Base-by-base conservation (phyloP, 2,888 invertebrate genomes). In the Cantharis nigra region DNA sequence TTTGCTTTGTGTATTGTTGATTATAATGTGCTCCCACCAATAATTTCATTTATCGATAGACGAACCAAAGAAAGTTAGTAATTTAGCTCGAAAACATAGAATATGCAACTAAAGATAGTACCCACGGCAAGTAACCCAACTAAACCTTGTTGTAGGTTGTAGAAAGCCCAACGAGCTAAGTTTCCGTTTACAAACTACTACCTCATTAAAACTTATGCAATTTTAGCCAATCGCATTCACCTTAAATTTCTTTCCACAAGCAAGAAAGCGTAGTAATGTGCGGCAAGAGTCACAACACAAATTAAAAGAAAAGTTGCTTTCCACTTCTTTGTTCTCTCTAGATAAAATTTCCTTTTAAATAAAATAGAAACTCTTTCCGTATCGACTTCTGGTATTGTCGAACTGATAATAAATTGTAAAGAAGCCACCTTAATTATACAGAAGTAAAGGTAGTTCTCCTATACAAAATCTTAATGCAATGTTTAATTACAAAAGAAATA, bases 171-270 rank as follows among this genome's bases (percentile, higher is more conserved):
- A 78, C 78, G 78, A 78, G 78, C 76, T 49, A 78, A 78, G 78
- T 78, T 78, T 64, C 64, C 76, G 76, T 78, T 78, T 72, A 74
- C 71, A 78, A 78, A 78, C 78, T 78, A 76, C 78, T 73, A 76
- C 73, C 78, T 78, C 78, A 75, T 78, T 78, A 78, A 78, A 78
- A 78, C 78, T 78, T 78, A 74, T 33, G 73, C 76, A 76, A 76
- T 78, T 78, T 78, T 76, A 64, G 71, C 78, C 76, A 78, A 76
- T 78, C 75, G 75, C 67, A 73, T 72, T 75, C 70, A 75, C 71
- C 70, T 71, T 23, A 75, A 63, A 70, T 74, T 49, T 28, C 70
- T 72, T 30, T 26, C 70, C 69, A 64, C 26, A 72, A 26, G 73
- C 62, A 63, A 67, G 73, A 77, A 71, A 77, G 63, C 71, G 69